These are phyloP conservation scores for Elaphurus davidianus DNA, from an alignment of 2,113 vertebrate species.

Conservation along the genomic window DNA sequence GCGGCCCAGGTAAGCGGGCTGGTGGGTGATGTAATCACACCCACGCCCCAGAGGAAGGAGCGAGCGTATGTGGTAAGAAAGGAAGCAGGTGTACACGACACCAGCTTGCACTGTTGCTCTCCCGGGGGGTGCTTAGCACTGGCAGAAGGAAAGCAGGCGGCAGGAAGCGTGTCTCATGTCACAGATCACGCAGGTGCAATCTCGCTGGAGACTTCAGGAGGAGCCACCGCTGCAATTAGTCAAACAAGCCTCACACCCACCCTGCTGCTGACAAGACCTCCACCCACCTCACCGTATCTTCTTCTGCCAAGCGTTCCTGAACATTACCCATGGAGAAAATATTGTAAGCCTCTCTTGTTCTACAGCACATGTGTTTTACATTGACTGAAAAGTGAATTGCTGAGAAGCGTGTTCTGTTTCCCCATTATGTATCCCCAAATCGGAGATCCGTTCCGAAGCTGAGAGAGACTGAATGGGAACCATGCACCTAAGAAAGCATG, in stretches of 20 bases:
- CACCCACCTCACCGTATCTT: background rate
- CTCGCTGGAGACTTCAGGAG: background rate
- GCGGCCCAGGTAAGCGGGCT: background rate
- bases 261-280: background rate
- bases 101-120: background rate
- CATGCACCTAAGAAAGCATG: background rate
- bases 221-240: background rate
- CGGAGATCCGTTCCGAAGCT: background rate
- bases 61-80: background rate
- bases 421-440: background rate
- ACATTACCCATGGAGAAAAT: background rate
- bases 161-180: background rate
- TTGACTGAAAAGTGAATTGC: conserved; percentile 23
- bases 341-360: background rate
- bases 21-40: background rate
- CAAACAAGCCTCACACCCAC: background rate
- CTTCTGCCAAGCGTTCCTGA: background rate
- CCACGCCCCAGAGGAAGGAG: background rate
- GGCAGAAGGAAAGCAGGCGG: background rate
- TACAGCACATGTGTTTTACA: conserved; percentile 46
- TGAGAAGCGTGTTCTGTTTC: conserved; percentile 31
- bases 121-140: background rate
- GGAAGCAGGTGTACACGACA: conserved; percentile 60
- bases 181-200: background rate
- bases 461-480: background rate